phyloP scores from a whole-genome alignment of 2,113 vertebrate genomes.

The Emydura subglobosa region DNA sequence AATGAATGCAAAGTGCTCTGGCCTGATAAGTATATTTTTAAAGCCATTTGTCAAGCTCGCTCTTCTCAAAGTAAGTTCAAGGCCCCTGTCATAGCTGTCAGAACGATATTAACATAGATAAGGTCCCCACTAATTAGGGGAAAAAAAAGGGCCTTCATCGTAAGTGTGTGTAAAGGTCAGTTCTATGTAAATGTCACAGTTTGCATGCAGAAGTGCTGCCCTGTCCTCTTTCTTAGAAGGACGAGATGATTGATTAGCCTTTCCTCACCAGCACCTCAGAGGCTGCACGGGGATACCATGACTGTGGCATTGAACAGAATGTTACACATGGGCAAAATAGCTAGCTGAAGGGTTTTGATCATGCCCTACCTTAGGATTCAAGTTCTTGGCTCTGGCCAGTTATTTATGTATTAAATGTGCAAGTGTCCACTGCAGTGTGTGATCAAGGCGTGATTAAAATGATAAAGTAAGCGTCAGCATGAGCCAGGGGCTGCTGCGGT shows the following conservation, averaged over 20 bases:
- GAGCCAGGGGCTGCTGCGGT: no score
- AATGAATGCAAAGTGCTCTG: not conserved
- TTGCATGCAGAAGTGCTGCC: not conserved
- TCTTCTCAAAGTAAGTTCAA: not conserved
- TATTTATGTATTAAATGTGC: not conserved
- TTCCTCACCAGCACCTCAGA: not conserved
- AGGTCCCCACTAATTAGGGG: accelerated
- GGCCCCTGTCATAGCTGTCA: not conserved
- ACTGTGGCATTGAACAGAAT: not conserved
- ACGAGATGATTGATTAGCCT: not conserved
- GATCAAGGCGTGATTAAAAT: not conserved
- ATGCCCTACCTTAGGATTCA: no score
- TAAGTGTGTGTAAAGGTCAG: not conserved
- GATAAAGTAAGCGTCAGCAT: no score
- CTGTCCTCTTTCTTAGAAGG: not conserved
- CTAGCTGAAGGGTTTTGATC: not conserved
- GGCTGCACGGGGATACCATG: not conserved
- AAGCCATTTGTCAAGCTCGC: not conserved
- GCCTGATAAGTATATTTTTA: slow-evolving; percentile 22
- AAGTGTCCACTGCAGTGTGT: not conserved
- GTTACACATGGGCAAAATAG: not conserved
- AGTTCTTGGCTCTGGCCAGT: not conserved
- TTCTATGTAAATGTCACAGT: not conserved
- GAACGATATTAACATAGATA: accelerated
- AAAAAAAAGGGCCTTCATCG: not conserved